These are phyloP conservation scores for Myotis findleyi DNA, from an alignment of 2,797 vertebrate species.

Conservation along the genomic window DNA sequence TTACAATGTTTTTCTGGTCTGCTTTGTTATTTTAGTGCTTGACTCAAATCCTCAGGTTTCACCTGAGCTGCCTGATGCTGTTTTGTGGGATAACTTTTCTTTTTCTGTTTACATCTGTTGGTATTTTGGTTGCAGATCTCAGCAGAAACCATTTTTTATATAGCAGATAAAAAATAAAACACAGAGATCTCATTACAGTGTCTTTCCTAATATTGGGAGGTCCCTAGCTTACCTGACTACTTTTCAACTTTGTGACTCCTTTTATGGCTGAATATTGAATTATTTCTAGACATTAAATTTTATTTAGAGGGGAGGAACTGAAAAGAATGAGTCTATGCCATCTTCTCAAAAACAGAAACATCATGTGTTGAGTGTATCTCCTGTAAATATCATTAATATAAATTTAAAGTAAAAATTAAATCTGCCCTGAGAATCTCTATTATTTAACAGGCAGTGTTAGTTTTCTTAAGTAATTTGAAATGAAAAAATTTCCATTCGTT, in stretches of 20 bases:
- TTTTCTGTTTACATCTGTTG: not conserved
- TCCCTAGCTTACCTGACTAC: not conserved
- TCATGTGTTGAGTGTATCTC: not conserved
- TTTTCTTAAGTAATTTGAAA: not conserved
- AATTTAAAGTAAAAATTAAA: conserved; percentile 7
- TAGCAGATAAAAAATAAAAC: not conserved
- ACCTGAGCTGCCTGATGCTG: not conserved
- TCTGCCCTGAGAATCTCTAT: not conserved
- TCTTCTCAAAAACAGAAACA: not conserved
- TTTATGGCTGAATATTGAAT: not conserved
- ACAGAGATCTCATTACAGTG: not conserved
- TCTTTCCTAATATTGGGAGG: not conserved
- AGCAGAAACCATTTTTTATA: not conserved
- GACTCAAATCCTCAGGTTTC: not conserved
- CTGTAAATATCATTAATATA: not conserved
- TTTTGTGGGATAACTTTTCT: not conserved
- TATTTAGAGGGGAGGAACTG: not conserved
- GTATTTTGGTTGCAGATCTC: not conserved
- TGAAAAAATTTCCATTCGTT: not conserved
- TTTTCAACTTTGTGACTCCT: not conserved
- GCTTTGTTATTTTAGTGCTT: not conserved
- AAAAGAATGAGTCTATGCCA: not conserved
- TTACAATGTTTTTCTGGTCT: not conserved
- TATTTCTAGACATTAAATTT: not conserved
- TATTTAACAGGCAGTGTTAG: not conserved